phyloP scores from a whole-genome alignment of 2,888 invertebrate species.

The Fragum whitleyi region DNA sequence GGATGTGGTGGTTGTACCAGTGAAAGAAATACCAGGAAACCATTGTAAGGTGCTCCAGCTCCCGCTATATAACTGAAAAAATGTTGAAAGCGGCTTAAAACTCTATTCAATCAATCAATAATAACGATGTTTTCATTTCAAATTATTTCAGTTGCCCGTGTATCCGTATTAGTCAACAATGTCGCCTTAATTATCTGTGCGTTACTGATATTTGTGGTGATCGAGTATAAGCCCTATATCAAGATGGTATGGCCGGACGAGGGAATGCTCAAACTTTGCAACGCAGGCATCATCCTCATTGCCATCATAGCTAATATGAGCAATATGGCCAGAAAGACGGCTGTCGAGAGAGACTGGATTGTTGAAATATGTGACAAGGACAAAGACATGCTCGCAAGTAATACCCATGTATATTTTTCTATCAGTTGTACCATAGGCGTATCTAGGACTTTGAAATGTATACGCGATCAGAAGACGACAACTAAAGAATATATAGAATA shows the following conservation, averaged over 20 bases:
- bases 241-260: conserved; percentile 42
- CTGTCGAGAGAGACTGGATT: conserved; percentile 86
- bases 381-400: conserved; percentile 83
- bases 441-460: no score
- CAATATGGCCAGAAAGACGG: conserved; percentile 81
- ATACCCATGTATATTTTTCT: no score
- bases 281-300: conserved; percentile 82
- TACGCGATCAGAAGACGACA: no score
- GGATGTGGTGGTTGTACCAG: no score
- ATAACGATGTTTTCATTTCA: no score
- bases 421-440: no score
- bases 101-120: no score
- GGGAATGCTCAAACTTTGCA: conserved; percentile 59
- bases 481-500: no score
- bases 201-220: conserved; percentile 80
- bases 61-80: no score
- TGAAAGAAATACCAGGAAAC: no score
- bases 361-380: conserved; percentile 85
- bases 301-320: conserved; percentile 84
- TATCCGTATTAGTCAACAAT: conserved; percentile 85
- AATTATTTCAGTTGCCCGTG: conserved; percentile 84
- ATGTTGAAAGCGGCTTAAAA: no score
- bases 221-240: conserved; percentile 42
- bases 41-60: no score
- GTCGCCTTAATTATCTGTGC: conserved; percentile 85